Evolutionary conservation across 1,140 invertebrate species (phyloP).

Genomic region (Drosophila gunungcola): DNA sequence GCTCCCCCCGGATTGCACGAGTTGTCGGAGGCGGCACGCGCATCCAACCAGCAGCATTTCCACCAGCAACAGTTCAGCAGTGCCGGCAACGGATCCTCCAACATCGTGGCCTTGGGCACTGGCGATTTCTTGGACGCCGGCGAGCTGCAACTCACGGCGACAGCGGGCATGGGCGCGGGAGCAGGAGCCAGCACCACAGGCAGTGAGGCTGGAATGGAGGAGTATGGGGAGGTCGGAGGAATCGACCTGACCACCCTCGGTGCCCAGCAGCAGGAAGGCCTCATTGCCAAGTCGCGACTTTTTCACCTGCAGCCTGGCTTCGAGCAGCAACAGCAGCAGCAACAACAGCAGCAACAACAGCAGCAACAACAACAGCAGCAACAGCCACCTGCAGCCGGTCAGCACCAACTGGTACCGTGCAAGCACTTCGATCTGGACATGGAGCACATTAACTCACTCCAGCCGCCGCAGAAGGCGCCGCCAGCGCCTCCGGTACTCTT

Average conservation of each 20-base stretch:
- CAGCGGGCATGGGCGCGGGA: conserved; percentile 28
- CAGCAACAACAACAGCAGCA: conserved; percentile 68
- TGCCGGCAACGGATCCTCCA: conserved; percentile 47
- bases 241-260: conserved; percentile 79
- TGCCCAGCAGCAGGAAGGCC: conserved; percentile 80
- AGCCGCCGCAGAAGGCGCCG: conserved; percentile 76
- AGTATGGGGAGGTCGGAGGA: conserved; percentile 65
- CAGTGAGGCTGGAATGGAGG: conserved; percentile 63
- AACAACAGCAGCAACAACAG: conserved; percentile 55
- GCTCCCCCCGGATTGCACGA: conserved; percentile 86
- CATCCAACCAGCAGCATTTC: conserved; percentile 82
- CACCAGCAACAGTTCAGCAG: conserved; percentile 76
- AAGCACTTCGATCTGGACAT: conserved; percentile 79
- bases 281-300: conserved; percentile 80
- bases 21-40: conserved; percentile 86
- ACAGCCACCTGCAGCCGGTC: conserved; percentile 36
- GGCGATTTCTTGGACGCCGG: conserved; percentile 68
- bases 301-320: conserved; percentile 83
- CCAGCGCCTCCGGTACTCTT: conserved; percentile 74
- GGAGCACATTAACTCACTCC: conserved; percentile 77
- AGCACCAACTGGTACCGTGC: conserved; percentile 58
- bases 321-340: conserved; percentile 72
- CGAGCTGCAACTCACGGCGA: conserved; percentile 58
- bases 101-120: conserved; percentile 65
- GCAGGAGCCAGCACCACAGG: conserved; percentile 46